A percentile compares a stretch with the other conserved stretches of the same genome.
Conservation (phyloP, 1,140 invertebrate species). For the Drosophila mayri region DNA sequence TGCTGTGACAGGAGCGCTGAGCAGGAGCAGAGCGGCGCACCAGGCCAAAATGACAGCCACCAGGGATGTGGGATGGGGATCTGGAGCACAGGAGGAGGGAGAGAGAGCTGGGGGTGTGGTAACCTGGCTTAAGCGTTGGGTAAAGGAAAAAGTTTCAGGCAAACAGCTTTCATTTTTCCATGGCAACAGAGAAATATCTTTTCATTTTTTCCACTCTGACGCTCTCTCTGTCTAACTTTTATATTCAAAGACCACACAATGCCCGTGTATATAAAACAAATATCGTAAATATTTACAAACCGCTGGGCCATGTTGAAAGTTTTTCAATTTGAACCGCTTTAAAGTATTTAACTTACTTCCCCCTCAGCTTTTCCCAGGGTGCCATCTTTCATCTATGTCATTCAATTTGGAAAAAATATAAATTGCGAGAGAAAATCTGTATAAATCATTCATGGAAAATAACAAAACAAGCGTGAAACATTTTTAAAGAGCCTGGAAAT, state of each 20-base stretch:
- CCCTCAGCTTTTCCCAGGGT: constrained; percentile 12
- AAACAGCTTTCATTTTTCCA: constrained; percentile 82
- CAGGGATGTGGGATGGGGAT: constrained; percentile 13
- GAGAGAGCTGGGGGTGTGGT: constrained; percentile 11
- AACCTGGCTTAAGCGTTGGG: constrained; percentile 67
- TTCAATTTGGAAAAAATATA: constrained; percentile 42
- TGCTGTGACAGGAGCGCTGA: constrained; percentile 31
- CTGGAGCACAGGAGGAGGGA: background rate
- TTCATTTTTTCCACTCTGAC: constrained; percentile 38
- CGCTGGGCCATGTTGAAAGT: constrained; percentile 67
- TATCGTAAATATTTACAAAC: constrained; percentile 38
- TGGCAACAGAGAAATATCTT: constrained; percentile 65
- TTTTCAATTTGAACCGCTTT: constrained; percentile 82
- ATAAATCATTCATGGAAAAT: constrained; percentile 41
- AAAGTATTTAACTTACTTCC: constrained; percentile 71
- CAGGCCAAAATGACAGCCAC: constrained; percentile 74
- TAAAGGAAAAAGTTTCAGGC: constrained; percentile 72
- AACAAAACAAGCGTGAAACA: constrained; percentile 39
- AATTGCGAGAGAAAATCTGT: constrained; percentile 43
- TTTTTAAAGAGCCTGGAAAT: constrained; percentile 48
- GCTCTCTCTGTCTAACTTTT: constrained; percentile 41
- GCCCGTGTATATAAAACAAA: constrained; percentile 43
- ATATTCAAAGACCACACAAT: constrained; percentile 50
- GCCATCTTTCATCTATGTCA: constrained; percentile 25
- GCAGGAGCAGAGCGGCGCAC: constrained; percentile 46